These are phyloP conservation scores for Cyprinodon diabolis DNA, from an alignment of 2,797 vertebrate species.

Conservation along the genomic window DNA sequence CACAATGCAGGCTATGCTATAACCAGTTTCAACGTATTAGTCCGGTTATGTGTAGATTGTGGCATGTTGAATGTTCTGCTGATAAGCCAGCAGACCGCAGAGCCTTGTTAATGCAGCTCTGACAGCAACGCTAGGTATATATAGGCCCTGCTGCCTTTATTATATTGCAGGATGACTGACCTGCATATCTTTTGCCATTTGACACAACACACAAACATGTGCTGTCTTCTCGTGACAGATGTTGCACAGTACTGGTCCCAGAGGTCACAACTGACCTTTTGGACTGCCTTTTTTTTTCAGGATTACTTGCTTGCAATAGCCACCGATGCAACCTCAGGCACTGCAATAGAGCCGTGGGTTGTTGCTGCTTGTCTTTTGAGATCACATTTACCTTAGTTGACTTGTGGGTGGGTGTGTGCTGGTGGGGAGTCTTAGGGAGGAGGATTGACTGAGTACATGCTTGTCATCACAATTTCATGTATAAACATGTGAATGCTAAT, in stretches of 20 bases:
- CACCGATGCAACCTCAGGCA: constrained; percentile 79
- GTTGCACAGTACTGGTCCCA: constrained; percentile 72
- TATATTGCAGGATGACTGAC: constrained; percentile 47
- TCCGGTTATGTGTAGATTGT: constrained; percentile 20
- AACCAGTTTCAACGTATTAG: constrained; percentile 21
- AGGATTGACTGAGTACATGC: constrained; percentile 23
- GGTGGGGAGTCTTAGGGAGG: constrained; percentile 8
- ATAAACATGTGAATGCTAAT: constrained; percentile 13
- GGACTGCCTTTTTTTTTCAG: constrained; percentile 71
- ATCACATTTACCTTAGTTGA: constrained; percentile 72
- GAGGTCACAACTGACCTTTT: constrained; percentile 80
- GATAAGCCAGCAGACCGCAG: constrained; percentile 26
- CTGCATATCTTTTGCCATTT: constrained; percentile 71
- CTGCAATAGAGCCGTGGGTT: constrained; percentile 62
- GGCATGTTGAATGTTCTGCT: constrained; percentile 22
- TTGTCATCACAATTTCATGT: constrained; percentile 7
- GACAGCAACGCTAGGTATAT: constrained; percentile 35
- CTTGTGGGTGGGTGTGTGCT: constrained; percentile 27
- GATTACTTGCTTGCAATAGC: constrained; percentile 80
- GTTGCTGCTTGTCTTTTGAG: constrained; percentile 76
- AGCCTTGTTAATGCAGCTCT: constrained; percentile 34
- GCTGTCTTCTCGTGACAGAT: constrained; percentile 74
- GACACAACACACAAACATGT: constrained; percentile 75
- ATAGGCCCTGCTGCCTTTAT: constrained; percentile 39
- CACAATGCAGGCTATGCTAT: constrained; percentile 5